Base-by-base conservation (phyloP, 2,888 invertebrate species). In the Drosophila dives region DNA sequence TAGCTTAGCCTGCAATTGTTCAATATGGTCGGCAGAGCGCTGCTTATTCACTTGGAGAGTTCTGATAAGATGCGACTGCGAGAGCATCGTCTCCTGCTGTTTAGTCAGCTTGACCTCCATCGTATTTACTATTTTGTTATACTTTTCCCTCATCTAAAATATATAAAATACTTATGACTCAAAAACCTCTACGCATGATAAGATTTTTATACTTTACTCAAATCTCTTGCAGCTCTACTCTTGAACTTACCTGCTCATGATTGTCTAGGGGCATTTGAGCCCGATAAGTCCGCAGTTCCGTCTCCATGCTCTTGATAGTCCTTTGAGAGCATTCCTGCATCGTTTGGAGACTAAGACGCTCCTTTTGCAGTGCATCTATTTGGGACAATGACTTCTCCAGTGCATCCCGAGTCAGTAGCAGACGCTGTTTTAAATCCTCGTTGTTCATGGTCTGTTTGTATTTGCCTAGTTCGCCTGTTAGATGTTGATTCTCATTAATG, bases 281-380 rank as follows among this genome's bases (percentile, higher is more conserved):
- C 0, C 91, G 89, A 84, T 95, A 95, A 32, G 94, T 92, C 91
- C 94, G 94, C 4, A 96, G 91, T 92, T 96, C 96, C 26, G 94
- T 94, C 89, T 97, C 96, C 66, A 96, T 93, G 56, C 94, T 94
- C 42, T 95, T 94, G 55, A 96, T 95, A 0, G 95, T 95, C 86
- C 94, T 94, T 71, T 96, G 93, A 0, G 96, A 94, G 71, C 95
- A 95, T 90, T 95, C 95, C 95, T 96, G 96, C 40, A 96, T 90
- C 23, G 95, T 94, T 53, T 94, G 93, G 3, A 95, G 93, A 0
- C 95, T 95, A 58, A 95, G 94, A 82, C 96, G 95, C 93, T 97
- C 96, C 94, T 95, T 86, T 49, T 90, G 80, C n/a, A 93, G 80
- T 2, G 86, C 76, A 5, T 90, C 83, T 60, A 94, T 90, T 86